Evolutionary conservation across 2,797 vertebrate genomes (phyloP), one percentile per base, ranked within the genome.

Genomic region (Rachycentron canadum): DNA sequence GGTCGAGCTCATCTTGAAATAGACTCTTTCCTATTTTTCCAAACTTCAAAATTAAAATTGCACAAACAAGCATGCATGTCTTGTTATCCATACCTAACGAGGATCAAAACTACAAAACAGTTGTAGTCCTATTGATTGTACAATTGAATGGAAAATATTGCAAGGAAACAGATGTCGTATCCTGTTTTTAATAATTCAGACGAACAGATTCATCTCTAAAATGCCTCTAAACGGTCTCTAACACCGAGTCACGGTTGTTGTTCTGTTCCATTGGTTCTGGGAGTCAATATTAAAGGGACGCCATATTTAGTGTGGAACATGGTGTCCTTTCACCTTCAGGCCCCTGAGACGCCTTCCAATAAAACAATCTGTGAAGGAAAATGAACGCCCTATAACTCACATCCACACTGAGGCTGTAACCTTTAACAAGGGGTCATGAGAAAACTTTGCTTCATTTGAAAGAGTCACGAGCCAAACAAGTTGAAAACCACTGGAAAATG

Each of bases 211-310:
- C n/a, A 23, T 70, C 59, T 50, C 41, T 28, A 25, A 14, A 40
- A 47, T 60, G 63, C 5, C 6, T 72, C 40, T 43, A 4, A 73
- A 72, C 36, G 21, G 41, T 40, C 64, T 55, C 28, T 45, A 47
- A 23, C 16, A 63, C 26, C 21, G 36, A 30, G 49, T 66, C 52
- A 53, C 12, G 58, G 19, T 32, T 34, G 21, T 59, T 50, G 14
- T 59, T 56, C n/a, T 52, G 14, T 17, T 38, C 25, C 17, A 53
- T 17, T 14, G 12, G 50, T 40, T 25, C 26, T 32, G 28, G 10
- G 1, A 6, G 10, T 58, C 4, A 0, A 59, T 25, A 57, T 28
- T 23, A 32, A 45, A 40, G 4, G 25, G 17, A 36, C 26, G 3
- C 23, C 49, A 49, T 49, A 49, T 49, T 50, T 25, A 3, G 5